Evolutionary conservation across 2,888 invertebrate genomes (phyloP).

Genomic region (Chloromyia formosa): DNA sequence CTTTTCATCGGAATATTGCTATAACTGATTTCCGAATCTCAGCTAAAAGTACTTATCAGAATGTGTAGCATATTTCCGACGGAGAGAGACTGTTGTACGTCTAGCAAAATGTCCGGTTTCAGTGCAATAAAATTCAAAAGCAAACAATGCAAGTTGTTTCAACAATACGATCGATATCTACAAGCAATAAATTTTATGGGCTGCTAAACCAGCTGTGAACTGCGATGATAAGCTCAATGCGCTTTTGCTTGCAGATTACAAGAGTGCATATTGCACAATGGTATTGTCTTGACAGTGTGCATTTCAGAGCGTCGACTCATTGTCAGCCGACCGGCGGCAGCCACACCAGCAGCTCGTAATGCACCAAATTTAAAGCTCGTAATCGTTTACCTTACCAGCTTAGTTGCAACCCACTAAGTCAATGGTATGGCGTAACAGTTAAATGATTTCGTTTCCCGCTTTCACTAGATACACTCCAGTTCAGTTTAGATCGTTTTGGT

Average conservation of each 20-base stretch:
- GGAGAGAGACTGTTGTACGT: too few relatives aligned
- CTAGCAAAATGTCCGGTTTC: too few relatives aligned
- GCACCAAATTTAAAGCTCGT: conserved; percentile 31
- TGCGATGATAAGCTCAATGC: conserved; percentile 38
- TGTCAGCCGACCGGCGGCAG: conserved; percentile 25
- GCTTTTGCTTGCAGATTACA: conserved; percentile 24
- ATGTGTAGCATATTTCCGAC: too few relatives aligned
- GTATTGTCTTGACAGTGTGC: conserved; percentile 28
- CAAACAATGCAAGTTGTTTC: conserved; percentile 24
- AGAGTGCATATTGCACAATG: conserved; percentile 38
- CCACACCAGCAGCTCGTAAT: conserved; percentile 25
- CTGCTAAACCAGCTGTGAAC: conserved; percentile 38
- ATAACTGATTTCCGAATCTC: too few relatives aligned
- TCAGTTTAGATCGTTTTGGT: conserved; percentile 21
- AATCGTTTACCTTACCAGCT: conserved; percentile 13
- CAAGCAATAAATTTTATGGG: conserved; percentile 30
- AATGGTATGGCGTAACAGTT: conserved; percentile 30
- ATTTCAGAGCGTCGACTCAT: conserved; percentile 23
- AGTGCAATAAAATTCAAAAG: background rate
- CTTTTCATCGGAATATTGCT: too few relatives aligned
- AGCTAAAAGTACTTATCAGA: too few relatives aligned
- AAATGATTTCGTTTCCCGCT: conserved; percentile 48
- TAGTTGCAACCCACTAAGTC: conserved; percentile 25
- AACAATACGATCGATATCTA: conserved; percentile 39
- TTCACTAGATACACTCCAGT: conserved; percentile 41